These are phyloP conservation scores for Cebidichthys violaceus DNA, from an alignment of 2,113 vertebrate species.

Conservation along the genomic window DNA sequence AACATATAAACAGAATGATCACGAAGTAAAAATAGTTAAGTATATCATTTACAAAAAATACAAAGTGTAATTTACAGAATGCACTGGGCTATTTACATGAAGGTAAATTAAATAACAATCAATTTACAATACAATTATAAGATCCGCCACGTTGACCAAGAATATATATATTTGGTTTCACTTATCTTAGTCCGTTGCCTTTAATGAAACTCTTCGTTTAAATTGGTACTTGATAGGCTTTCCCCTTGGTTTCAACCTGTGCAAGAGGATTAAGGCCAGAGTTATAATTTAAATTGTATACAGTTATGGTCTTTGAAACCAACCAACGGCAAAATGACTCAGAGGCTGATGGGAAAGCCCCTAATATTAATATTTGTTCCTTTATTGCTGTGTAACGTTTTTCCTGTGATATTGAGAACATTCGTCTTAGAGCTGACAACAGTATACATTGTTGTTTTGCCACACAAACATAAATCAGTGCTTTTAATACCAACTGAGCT, in stretches of 20 bases:
- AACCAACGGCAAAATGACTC: not conserved
- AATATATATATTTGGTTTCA: constrained; percentile 36
- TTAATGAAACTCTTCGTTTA: not conserved
- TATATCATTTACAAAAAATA: constrained; percentile 72
- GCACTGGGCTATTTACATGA: constrained; percentile 75
- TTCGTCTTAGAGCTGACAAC: not conserved
- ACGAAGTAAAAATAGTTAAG: constrained; percentile 50
- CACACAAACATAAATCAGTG: constrained; percentile 6
- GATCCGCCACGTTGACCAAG: constrained; percentile 2
- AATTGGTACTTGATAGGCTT: constrained; percentile 3
- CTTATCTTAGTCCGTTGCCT: not conserved
- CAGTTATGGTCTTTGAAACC: not conserved
- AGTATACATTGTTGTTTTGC: not conserved
- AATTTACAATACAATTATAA: constrained; percentile 9
- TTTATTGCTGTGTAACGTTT: not conserved
- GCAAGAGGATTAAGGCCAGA: constrained; percentile 12
- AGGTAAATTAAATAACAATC: constrained; percentile 71
- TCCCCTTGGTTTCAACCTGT: constrained; percentile 16
- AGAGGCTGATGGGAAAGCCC: not conserved
- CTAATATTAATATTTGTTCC: not conserved
- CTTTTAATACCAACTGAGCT: not conserved
- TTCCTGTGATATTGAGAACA: constrained; percentile 18
- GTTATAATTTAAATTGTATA: not conserved
- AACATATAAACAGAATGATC: constrained; percentile 58
- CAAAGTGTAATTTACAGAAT: constrained; percentile 70